Evolutionary conservation across 1,140 invertebrate genomes (phyloP).

Genomic region (Lasioglossum albipes): DNA sequence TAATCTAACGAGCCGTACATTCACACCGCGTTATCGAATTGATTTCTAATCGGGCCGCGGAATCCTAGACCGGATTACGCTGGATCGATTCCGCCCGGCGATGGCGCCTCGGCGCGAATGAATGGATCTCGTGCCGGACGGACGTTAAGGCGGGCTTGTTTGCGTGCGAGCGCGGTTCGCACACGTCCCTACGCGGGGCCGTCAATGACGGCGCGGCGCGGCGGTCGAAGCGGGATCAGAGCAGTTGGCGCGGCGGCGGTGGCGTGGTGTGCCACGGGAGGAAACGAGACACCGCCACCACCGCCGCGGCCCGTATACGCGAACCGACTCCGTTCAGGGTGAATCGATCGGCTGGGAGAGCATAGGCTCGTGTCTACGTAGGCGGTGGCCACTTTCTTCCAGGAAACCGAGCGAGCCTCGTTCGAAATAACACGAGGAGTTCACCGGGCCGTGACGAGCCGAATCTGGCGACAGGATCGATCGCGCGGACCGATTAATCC

Average conservation of each 20-base stretch:
- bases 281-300: conserved; percentile 32
- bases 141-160: conserved; percentile 46
- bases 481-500: neutral
- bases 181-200: conserved; percentile 41
- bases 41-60: neutral
- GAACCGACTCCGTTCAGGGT: conserved; percentile 9
- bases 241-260: conserved; percentile 19
- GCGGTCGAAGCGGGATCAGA: conserved; percentile 47
- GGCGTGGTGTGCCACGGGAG: neutral
- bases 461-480: conserved; percentile 14
- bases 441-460: conserved; percentile 1
- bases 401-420: conserved; percentile 35
- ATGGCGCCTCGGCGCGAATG: conserved; percentile 5
- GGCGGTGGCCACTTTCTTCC: conserved; percentile 39
- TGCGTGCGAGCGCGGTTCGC: conserved; percentile 58
- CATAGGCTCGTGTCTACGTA: conserved; percentile 8
- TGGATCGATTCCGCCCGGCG: neutral
- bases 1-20: neutral
- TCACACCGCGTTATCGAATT: neutral
- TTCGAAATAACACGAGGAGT: conserved; percentile 17
- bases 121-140: conserved; percentile 37
- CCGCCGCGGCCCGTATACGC: conserved; percentile 18
- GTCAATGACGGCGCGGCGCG: conserved; percentile 53
- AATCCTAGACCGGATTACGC: neutral
- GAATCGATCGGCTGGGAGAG: conserved; percentile 44